These are phyloP conservation scores for Pseudomyrmex gracilis DNA, from an alignment of 1,140 invertebrate genomes.

Conservation along the genomic window DNA sequence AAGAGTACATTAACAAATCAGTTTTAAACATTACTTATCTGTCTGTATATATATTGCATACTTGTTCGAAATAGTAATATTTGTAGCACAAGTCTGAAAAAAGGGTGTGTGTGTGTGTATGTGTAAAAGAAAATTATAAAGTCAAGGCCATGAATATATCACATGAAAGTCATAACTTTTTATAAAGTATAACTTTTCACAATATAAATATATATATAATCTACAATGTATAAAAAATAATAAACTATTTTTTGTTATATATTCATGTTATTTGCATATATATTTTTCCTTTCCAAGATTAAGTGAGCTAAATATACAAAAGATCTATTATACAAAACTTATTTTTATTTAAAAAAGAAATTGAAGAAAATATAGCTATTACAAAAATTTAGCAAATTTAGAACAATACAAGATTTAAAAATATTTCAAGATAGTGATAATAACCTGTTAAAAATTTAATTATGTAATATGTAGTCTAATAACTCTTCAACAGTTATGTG, in stretches of 20 bases:
- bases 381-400: too few species aligned
- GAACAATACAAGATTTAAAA: background rate
- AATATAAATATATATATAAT: too few species aligned
- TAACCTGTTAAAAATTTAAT: background rate
- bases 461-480: too few species aligned
- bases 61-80: slow-evolving; percentile 1
- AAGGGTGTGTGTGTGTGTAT: background rate
- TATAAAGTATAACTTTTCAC: slow-evolving; percentile 11
- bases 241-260: slow-evolving; percentile 60
- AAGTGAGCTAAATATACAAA: slow-evolving; percentile 10
- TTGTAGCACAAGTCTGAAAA: slow-evolving; percentile 21
- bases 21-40: slow-evolving; percentile 27
- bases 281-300: background rate
- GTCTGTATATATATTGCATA: slow-evolving; percentile 17
- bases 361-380: too few species aligned
- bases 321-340: background rate
- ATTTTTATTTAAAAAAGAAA: slow-evolving; percentile 1
- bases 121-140: slow-evolving; percentile 3
- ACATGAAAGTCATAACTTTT: slow-evolving; percentile 26
- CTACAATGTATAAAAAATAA: slow-evolving; percentile 46
- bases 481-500: too few species aligned
- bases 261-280: background rate
- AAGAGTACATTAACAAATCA: background rate
- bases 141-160: background rate
- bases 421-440: background rate